These are phyloP conservation scores for Lasioglossum baleicum DNA, from an alignment of 1,140 invertebrate genomes.

Conservation along the genomic window DNA sequence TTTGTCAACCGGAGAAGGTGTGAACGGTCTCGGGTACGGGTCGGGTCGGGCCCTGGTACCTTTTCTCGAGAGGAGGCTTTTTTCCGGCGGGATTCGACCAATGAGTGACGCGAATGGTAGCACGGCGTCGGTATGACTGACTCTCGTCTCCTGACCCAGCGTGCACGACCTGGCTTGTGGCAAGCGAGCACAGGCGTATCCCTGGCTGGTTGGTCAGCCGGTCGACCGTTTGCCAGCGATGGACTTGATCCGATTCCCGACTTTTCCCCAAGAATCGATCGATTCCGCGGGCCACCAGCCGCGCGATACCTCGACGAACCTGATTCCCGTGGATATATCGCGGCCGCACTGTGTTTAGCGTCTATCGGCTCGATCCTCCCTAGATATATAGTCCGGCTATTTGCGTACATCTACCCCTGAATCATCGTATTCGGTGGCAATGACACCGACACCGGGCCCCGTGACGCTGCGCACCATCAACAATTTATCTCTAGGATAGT, in stretches of 20 bases:
- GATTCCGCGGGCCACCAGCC: not conserved
- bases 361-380: not conserved
- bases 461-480: no score
- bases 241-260: conserved; percentile 57
- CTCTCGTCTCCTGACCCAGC: conserved; percentile 61
- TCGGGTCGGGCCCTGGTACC: conserved; percentile 1
- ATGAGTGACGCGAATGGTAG: conserved; percentile 71
- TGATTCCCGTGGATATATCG: not conserved
- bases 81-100: conserved; percentile 30
- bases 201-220: conserved; percentile 69
- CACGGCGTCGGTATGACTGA: conserved; percentile 76
- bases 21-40: not conserved
- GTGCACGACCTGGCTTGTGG: conserved; percentile 68
- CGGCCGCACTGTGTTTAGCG: not conserved
- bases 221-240: conserved; percentile 62
- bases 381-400: not conserved
- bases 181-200: conserved; percentile 59
- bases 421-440: no score
- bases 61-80: conserved; percentile 22
- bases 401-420: no score
- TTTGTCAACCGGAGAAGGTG: no score
- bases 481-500: no score
- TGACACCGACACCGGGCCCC: no score
- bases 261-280: conserved; percentile 26
- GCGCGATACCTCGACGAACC: not conserved